These are phyloP conservation scores for Caenorhabditis sp. DNA, from an alignment of 2,888 invertebrate species.

Conservation along the genomic window DNA sequence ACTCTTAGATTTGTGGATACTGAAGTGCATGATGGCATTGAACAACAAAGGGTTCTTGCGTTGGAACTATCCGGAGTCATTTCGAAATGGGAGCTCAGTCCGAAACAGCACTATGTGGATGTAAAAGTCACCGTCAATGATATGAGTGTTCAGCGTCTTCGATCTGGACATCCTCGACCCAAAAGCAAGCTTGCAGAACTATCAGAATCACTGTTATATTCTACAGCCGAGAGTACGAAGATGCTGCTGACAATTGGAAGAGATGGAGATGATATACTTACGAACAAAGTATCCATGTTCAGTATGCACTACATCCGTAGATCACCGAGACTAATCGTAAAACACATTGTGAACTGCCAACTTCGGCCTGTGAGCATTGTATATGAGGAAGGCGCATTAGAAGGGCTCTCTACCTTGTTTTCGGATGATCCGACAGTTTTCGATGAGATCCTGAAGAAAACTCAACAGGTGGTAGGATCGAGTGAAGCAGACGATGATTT, in stretches of 20 bases:
- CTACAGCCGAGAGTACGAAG: conserved; percentile 70
- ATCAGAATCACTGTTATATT: conserved; percentile 67
- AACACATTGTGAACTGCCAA: conserved; percentile 78
- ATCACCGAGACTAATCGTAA: conserved; percentile 76
- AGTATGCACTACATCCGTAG: conserved; percentile 79
- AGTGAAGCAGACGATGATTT: conserved; percentile 41
- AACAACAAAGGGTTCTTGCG: conserved; percentile 76
- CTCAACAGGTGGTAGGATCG: conserved; percentile 1
- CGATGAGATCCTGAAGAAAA: conserved; percentile 49
- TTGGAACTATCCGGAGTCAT: conserved; percentile 77
- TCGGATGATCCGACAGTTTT: conserved; percentile 67
- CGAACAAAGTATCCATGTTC: conserved; percentile 64
- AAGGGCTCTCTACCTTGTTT: conserved; percentile 70
- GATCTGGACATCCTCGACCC: conserved; percentile 60
- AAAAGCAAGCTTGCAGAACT: conserved; percentile 58
- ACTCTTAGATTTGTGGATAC: conserved; percentile 80
- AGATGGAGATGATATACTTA: conserved; percentile 48
- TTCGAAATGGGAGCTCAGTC: conserved; percentile 77
- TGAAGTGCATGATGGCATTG: conserved; percentile 59
- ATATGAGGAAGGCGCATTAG: conserved; percentile 78
- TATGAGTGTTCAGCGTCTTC: conserved; percentile 79
- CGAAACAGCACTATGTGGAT: conserved; percentile 79
- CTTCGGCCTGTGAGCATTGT: conserved; percentile 80
- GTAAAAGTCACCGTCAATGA: conserved; percentile 79
- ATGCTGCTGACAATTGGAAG: conserved; percentile 73